Base-by-base conservation (phyloP, 2,797 vertebrate genomes). In the Phrynocephalus forsythii region DNA sequence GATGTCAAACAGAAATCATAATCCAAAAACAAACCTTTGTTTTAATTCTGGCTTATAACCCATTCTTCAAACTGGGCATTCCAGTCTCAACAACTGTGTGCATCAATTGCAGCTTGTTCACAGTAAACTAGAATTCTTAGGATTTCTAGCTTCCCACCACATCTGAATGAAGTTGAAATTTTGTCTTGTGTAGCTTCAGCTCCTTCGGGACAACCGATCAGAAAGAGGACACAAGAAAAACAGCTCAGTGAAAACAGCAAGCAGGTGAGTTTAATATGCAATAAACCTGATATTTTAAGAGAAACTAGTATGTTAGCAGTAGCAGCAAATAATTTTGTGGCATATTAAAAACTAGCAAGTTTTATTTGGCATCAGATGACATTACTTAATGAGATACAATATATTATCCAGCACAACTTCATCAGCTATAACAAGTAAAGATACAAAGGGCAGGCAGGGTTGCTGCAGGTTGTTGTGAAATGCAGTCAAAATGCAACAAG, bases 241-340 rank as follows among this genome's bases (percentile, higher is more conserved):
- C 96, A 99, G 97, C 89, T 98, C 98, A 0, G 97, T 97, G 69
- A 99, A 98, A 97, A 99, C 98, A 84, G 98, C 98, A 87, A 99
- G 98, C 97, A 98, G 99, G 99, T 99, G 93, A 97, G 94, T n/a
- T 80, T 56, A 60, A 30, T 56, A 15, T 93, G 7, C 26, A 66
- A 26, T 88, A 63, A 50, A 76, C 69, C 44, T 82, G 50, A 30
- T 60, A 67, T 66, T 56, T 79, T 79, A 69, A 33, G 48, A 50
- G 20, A 33, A 63, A 63, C 4, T 63, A 20, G 60, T 6, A 63
- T 63, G 60, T 63, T 63, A 63, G 18, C 5, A 63, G 13, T 63
- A 63, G 60, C 13, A 63, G 10, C 60, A 63, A 63, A 18, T 15
- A 63, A 5, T 63, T 18, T 63, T 63, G 60, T 63, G 60, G 18